Percentiles rank a stretch among this genome's conserved stretches.
These are phyloP conservation scores for Cheirogaleus major DNA, from an alignment of 2,797 vertebrate genomes.

Conservation along the genomic window DNA sequence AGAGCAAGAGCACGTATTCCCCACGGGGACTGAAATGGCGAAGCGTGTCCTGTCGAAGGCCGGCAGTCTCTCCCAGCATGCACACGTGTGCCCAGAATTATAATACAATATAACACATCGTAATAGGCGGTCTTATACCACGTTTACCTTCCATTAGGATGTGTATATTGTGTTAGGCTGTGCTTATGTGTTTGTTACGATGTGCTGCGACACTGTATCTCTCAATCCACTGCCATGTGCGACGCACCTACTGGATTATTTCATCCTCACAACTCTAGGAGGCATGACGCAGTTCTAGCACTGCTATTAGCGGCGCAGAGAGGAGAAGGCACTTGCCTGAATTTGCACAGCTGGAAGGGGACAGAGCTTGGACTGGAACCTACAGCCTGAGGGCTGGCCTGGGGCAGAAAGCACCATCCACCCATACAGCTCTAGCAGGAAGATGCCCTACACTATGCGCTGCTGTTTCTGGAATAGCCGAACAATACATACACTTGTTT, in stretches of 20 bases:
- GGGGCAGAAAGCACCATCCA: neutral
- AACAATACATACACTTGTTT: neutral
- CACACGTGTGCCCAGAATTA: slow-evolving; percentile 78
- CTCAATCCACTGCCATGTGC: neutral
- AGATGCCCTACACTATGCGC: neutral
- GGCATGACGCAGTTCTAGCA: neutral
- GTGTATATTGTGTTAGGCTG: slow-evolving; percentile 54
- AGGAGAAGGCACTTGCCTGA: neutral
- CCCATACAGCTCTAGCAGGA: neutral
- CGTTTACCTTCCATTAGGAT: slow-evolving; percentile 66
- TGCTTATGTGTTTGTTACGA: slow-evolving; percentile 70
- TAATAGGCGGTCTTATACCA: slow-evolving; percentile 69
- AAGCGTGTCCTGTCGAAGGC: neutral
- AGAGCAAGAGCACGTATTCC: neutral
- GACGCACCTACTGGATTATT: neutral
- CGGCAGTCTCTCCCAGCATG: slow-evolving; percentile 34
- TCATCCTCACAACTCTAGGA: neutral
- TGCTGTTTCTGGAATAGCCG: neutral
- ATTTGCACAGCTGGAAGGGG: neutral
- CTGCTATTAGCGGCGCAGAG: neutral
- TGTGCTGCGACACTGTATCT: slow-evolving; percentile 37
- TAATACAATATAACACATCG: slow-evolving; percentile 82
- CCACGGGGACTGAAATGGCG: neutral
- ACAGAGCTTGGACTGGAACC: slow-evolving; percentile 13
- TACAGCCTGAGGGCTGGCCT: neutral